phyloP scores from a whole-genome alignment of 2,888 invertebrate species.

The Sinopyrophorus schimmeli region DNA sequence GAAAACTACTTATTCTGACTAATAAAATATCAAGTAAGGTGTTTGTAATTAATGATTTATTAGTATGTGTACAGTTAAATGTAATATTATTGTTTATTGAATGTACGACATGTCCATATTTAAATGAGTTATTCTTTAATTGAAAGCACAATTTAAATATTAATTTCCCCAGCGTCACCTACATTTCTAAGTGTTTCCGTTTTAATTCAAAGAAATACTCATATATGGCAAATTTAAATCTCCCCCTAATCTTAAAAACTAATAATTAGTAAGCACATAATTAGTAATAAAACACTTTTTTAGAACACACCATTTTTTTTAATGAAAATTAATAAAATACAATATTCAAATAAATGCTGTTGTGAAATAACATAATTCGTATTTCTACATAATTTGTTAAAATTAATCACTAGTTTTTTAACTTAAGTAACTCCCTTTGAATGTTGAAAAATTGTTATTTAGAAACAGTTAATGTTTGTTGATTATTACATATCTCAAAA shows the following conservation, averaged over 20 bases:
- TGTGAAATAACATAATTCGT: slow-evolving; percentile 46
- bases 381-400: slow-evolving; percentile 8
- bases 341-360: slow-evolving; percentile 67
- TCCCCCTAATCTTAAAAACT: too few species aligned
- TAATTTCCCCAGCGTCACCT: too few species aligned
- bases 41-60: not conserved
- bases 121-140: too few species aligned
- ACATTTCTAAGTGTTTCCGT: too few species aligned
- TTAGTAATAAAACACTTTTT: slow-evolving; percentile 42
- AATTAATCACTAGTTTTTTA: slow-evolving; percentile 14
- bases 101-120: not conserved
- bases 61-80: not conserved
- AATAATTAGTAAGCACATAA: not conserved
- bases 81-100: not conserved
- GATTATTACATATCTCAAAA: too few species aligned
- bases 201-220: too few species aligned
- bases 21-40: too few species aligned
- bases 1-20: slow-evolving; percentile 4
- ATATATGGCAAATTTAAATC: too few species aligned
- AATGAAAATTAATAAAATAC: slow-evolving; percentile 72
- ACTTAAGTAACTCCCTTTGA: slow-evolving; percentile 23
- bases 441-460: slow-evolving; percentile 8
- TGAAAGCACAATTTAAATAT: too few species aligned
- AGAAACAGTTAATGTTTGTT: too few species aligned
- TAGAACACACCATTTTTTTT: slow-evolving; percentile 73